These are phyloP conservation scores for Nasonia vitripennis DNA, from an alignment of 1,140 invertebrate species.

Conservation along the genomic window DNA sequence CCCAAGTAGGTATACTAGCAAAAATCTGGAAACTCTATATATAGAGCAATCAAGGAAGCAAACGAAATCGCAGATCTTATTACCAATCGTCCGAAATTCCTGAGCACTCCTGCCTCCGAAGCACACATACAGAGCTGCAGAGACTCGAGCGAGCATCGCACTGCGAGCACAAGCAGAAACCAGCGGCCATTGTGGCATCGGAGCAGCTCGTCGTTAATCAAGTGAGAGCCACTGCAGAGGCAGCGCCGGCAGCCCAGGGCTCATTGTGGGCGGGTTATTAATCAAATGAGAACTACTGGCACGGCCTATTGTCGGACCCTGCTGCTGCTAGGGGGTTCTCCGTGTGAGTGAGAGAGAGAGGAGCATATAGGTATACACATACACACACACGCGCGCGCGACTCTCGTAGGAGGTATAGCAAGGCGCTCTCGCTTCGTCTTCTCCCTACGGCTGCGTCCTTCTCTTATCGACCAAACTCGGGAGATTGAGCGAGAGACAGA, in stretches of 20 bases:
- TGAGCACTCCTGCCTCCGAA: neutral
- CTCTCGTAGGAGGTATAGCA: constrained; percentile 8
- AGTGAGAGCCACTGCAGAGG: constrained; percentile 67
- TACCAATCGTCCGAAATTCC: neutral
- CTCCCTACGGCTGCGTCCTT: neutral
- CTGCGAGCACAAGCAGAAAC: neutral
- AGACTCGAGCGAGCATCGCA: neutral
- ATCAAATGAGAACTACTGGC: constrained; percentile 73
- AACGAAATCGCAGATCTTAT: neutral
- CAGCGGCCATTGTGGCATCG: constrained; percentile 53
- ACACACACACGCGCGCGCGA: neutral
- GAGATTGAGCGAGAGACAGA: neutral
- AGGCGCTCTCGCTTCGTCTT: neutral
- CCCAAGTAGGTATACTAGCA: too few species aligned
- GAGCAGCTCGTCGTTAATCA: constrained; percentile 62
- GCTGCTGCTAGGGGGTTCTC: neutral
- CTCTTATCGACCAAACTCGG: constrained; percentile 13
- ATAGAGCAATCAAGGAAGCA: neutral
- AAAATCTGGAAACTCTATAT: too few species aligned
- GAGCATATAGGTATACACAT: neutral
- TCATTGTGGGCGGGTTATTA: constrained; percentile 70
- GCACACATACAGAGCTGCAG: neutral
- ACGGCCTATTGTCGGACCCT: constrained; percentile 61
- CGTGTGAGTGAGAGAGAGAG: neutral
- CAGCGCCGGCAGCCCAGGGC: constrained; percentile 46